Percentiles rank a stretch among this genome's conserved stretches.
Evolutionary conservation across 2,888 invertebrate genomes (phyloP).

Genomic region (Agriotes lineatus): DNA sequence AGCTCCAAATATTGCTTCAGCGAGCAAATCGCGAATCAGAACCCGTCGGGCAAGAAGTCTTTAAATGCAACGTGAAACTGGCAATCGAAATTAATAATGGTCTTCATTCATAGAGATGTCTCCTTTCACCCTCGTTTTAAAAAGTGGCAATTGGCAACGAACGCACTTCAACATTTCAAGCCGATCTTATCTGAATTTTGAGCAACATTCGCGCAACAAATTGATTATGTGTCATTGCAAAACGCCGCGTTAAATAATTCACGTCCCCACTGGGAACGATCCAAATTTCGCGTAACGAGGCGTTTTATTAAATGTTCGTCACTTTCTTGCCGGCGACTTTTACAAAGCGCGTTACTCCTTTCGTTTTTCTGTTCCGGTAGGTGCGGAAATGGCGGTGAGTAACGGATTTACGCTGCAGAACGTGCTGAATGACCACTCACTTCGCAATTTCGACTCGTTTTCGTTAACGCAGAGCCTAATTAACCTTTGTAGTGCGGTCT

Average conservation of each 20-base stretch:
- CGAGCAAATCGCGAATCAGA: too few relatives aligned
- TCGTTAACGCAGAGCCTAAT: conserved; percentile 15
- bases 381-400: conserved; percentile 16
- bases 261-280: not conserved
- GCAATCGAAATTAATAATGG: too few relatives aligned
- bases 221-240: not conserved
- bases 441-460: conserved; percentile 20
- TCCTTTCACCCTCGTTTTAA: not conserved
- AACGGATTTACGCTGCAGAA: conserved; percentile 17
- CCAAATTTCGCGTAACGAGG: not conserved
- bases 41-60: too few relatives aligned
- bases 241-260: not conserved
- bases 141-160: not conserved
- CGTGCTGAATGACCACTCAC: conserved; percentile 15
- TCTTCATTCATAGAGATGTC: not conserved
- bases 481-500: conserved; percentile 13
- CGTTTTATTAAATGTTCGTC: not conserved
- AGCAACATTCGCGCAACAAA: not conserved
- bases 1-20: too few relatives aligned
- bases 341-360: not conserved
- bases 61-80: too few relatives aligned
- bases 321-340: not conserved
- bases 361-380: conserved; percentile 23
- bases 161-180: not conserved
- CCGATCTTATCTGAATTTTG: not conserved